Percentiles rank a stretch among this genome's conserved stretches.
Conservation (phyloP, 1,140 invertebrate species). For the Hypsibius dujardini region DNA sequence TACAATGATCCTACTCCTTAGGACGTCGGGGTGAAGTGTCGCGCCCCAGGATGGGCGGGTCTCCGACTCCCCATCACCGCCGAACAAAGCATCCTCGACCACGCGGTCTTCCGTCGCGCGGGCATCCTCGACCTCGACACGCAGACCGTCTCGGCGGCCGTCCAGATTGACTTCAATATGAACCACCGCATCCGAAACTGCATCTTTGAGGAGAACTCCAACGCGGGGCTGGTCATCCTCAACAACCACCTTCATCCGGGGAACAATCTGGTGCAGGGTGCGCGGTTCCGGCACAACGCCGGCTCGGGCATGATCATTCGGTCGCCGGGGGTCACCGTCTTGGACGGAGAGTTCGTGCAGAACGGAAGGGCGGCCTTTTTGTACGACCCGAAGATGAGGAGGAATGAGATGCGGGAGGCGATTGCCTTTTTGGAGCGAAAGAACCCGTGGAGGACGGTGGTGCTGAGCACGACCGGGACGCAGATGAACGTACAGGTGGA, state of each 20-base stretch:
- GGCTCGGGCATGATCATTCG: constrained; percentile 73
- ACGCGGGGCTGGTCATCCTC: constrained; percentile 67
- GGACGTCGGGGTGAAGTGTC: constrained; percentile 71
- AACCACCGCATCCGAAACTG: constrained; percentile 66
- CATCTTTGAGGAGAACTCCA: constrained; percentile 55
- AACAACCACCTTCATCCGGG: constrained; percentile 66
- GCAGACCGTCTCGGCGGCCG: constrained; percentile 65
- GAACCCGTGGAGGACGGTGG: background rate
- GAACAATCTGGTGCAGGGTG: constrained; percentile 64
- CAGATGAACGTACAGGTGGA: background rate
- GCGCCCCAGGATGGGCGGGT: constrained; percentile 76
- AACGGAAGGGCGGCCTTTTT: constrained; percentile 72
- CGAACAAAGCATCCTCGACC: constrained; percentile 66
- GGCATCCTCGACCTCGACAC: constrained; percentile 83
- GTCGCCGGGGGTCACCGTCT: constrained; percentile 61
- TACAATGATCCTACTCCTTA: no score
- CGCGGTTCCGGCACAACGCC: constrained; percentile 64
- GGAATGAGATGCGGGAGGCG: constrained; percentile 62
- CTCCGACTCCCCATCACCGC: constrained; percentile 68
- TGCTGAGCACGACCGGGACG: background rate
- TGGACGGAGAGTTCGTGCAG: constrained; percentile 53
- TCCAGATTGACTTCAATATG: constrained; percentile 87
- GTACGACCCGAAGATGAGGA: constrained; percentile 71
- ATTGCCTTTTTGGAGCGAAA: background rate
- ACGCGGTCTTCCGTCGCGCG: constrained; percentile 68